Conservation (phyloP, 2,888 invertebrate genomes). For the Pachycephus smyrnensis region DNA sequence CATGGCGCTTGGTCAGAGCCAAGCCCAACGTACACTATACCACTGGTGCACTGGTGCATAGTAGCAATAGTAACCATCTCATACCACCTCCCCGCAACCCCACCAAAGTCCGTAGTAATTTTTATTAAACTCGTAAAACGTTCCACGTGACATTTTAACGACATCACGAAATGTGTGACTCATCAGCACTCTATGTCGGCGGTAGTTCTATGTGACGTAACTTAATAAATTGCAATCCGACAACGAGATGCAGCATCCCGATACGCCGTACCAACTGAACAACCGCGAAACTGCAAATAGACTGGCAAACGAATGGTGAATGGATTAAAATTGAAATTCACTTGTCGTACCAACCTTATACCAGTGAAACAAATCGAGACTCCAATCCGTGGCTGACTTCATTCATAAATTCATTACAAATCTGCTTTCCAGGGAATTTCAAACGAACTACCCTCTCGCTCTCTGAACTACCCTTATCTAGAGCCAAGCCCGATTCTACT, state of each 20-base stretch:
- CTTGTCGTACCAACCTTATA: neutral
- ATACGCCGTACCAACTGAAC: neutral
- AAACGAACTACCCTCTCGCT: neutral
- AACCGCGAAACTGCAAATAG: neutral
- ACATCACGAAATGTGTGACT: constrained; percentile 40
- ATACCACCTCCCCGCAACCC: neutral
- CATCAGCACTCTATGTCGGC: constrained; percentile 3
- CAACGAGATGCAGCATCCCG: neutral
- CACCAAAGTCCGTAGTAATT: constrained; percentile 37
- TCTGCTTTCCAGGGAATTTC: neutral
- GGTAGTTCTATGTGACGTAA: constrained; percentile 15
- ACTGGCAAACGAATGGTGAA: neutral
- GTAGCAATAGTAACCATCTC: neutral
- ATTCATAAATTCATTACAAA: neutral
- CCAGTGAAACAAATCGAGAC: neutral
- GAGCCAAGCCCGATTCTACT: neutral
- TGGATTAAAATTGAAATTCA: neutral
- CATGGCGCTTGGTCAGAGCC: neutral
- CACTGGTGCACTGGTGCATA: neutral
- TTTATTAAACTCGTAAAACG: constrained; percentile 54
- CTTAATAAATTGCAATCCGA: constrained; percentile 11
- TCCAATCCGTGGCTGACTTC: neutral
- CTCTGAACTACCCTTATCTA: neutral
- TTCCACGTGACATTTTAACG: constrained; percentile 44
- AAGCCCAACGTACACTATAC: neutral